Conservation (phyloP, 1,140 invertebrate species). For the Conus betulinus region DNA sequence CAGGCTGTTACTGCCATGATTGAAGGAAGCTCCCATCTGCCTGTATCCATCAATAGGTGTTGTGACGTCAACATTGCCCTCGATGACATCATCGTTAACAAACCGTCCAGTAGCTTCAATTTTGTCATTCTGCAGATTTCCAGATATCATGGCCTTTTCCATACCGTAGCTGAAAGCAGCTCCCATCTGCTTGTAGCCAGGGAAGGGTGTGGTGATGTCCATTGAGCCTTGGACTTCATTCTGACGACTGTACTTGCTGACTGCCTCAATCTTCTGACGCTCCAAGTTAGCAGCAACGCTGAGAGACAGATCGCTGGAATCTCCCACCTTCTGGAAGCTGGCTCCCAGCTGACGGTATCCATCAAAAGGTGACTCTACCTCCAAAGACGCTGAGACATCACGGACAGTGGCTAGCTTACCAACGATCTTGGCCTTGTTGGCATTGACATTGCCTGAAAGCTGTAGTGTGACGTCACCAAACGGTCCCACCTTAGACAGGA, state of each 20-base stretch:
- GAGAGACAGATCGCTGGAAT: neutral
- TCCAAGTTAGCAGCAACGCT: neutral
- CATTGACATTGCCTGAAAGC: conserved; percentile 16
- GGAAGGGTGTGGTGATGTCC: conserved; percentile 6
- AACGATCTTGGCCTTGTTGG: conserved; percentile 5
- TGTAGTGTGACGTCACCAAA: neutral
- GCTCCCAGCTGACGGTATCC: conserved; percentile 14
- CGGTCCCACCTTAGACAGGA: neutral
- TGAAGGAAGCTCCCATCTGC: conserved; percentile 1
- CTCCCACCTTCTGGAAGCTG: neutral
- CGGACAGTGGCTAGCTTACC: conserved; percentile 1
- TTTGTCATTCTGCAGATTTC: neutral
- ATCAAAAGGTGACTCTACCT: conserved; percentile 14
- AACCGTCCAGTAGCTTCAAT: neutral
- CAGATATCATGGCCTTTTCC: neutral
- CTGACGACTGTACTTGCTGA: too few relatives aligned
- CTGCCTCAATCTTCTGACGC: conserved; percentile 3
- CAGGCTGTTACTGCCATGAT: neutral
- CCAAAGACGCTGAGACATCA: neutral
- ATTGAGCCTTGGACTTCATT: neutral
- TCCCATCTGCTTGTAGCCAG: conserved; percentile 8
- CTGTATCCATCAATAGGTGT: conserved; percentile 18
- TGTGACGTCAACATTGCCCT: neutral
- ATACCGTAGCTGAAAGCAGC: neutral
- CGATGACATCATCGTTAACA: neutral